Base-by-base conservation (phyloP, 1,140 invertebrate species). In the Cyphomyrmex costatus region DNA sequence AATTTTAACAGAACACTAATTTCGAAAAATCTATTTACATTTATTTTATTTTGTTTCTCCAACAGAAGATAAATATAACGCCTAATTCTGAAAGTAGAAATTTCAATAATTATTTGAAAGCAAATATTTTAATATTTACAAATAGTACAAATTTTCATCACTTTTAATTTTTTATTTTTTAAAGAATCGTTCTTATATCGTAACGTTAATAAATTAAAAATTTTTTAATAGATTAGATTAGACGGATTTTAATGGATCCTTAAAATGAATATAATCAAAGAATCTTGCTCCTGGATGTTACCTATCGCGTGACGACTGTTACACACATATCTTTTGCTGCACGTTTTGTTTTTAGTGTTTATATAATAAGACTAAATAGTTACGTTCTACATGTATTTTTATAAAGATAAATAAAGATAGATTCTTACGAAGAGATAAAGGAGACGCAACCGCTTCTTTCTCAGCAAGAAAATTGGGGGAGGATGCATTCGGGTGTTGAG, bases 201-300 rank as follows among this genome's bases (percentile, higher is more conserved):
- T 21, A 53, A n/a, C 14, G 5, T 73, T 73, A 53, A 68, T 42
- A 58, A 71, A 46, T 71, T 27, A 82, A 46, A 63, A 61, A 46
- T 19, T 61, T 19, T 61, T 61, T 24, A 24, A 21, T 16, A 30
- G 33, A 46, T 4, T 33, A 21, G 24, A 53, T 56, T 56, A 33
- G 30, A 66, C 33, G 16, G 7, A 66, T 33, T 51, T 66, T 65
- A 49, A 24, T 80, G 30, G 36, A 51, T 3, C 14, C 8, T n/a
- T 53, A 70, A 80, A 53, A 70, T 27, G 30, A 42, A 33, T 53
- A 33, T 70, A 21, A 24, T 16, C 24, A 19, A 46, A 74, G 60
- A 74, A 30, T 73, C 53, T 73, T 73, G 14, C 68, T 74, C 68
- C 79, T 83, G 68, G 68, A 83, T 74, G 68, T 83, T 74, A 60